A percentile compares a stretch with the other conserved stretches of the same genome.
Conservation (phyloP, 2,797 vertebrate genomes). For the Coranthus polyacanthus region DNA sequence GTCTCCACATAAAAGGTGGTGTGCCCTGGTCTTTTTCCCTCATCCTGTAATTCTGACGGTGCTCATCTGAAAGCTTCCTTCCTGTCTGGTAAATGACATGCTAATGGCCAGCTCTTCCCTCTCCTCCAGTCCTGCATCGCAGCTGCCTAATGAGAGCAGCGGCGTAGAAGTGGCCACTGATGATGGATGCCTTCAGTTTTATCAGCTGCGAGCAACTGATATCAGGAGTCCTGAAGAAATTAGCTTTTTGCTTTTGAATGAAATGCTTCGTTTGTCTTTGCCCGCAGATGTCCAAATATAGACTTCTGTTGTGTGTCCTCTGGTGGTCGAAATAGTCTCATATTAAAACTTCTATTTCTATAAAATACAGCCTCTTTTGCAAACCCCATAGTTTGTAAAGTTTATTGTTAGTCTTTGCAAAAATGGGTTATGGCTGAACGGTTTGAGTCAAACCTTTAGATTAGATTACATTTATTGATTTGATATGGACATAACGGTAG, state of each 20-base stretch:
- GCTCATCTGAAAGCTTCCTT: slow-evolving; percentile 81
- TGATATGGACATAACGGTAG: too few species aligned
- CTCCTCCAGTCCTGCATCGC: slow-evolving; percentile 62
- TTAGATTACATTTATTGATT: too few species aligned
- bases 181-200: slow-evolving; percentile 73
- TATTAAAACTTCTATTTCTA: not conserved
- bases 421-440: too few species aligned
- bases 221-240: slow-evolving; percentile 38
- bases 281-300: slow-evolving; percentile 21
- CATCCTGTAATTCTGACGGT: slow-evolving; percentile 73
- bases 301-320: slow-evolving; percentile 23
- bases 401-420: too few species aligned
- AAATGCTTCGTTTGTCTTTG: slow-evolving; percentile 43
- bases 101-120: slow-evolving; percentile 75
- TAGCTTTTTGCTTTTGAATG: slow-evolving; percentile 13
- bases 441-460: too few species aligned
- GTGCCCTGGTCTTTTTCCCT: slow-evolving; percentile 52
- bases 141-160: slow-evolving; percentile 83
- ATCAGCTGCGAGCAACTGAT: slow-evolving; percentile 64
- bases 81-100: slow-evolving; percentile 80
- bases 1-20: slow-evolving; percentile 57
- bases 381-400: too few species aligned
- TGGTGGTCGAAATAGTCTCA: slow-evolving; percentile 4
- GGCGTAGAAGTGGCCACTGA: slow-evolving; percentile 66
- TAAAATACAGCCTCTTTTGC: not conserved